A percentile compares a stretch with the other conserved stretches of the same genome.
Conservation (phyloP, 2,113 vertebrate species). For the Chaetura pelagica region DNA sequence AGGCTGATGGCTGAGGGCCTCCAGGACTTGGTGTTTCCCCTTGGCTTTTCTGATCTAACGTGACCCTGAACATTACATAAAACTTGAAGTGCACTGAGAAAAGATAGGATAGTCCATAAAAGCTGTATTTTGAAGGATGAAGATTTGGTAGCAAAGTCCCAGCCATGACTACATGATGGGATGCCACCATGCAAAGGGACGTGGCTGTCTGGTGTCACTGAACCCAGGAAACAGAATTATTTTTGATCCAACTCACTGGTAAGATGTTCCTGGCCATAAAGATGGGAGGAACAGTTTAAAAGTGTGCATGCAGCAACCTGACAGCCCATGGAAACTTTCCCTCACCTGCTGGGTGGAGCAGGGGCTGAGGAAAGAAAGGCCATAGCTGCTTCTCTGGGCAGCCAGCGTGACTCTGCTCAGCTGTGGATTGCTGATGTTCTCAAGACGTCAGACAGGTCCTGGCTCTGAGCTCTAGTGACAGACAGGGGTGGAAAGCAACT, state of each 20-base stretch:
- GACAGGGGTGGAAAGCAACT: not conserved
- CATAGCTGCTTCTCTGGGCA: rapidly evolving
- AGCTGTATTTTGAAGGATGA: not conserved
- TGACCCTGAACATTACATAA: not conserved
- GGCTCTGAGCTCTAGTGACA: not conserved
- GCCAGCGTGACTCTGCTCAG: not conserved
- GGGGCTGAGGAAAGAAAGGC: too few relatives aligned
- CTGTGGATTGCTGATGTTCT: not conserved
- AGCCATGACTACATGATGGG: rapidly evolving
- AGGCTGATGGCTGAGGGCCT: not conserved
- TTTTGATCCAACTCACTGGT: not conserved
- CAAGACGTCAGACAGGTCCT: not conserved
- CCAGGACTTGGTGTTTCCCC: not conserved
- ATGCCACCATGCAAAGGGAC: not conserved
- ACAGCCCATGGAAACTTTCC: too few relatives aligned
- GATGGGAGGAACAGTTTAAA: not conserved
- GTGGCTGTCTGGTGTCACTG: not conserved
- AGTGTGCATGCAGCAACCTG: not conserved
- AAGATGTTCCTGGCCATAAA: not conserved
- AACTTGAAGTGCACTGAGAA: not conserved
- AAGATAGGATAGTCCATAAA: not conserved
- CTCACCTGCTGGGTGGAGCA: not conserved
- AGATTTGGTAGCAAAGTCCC: rapidly evolving
- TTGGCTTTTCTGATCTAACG: not conserved
- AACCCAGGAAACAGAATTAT: not conserved